phyloP scores from a whole-genome alignment of 2,797 vertebrate species.

The Pseudotriccus pelzelni region DNA sequence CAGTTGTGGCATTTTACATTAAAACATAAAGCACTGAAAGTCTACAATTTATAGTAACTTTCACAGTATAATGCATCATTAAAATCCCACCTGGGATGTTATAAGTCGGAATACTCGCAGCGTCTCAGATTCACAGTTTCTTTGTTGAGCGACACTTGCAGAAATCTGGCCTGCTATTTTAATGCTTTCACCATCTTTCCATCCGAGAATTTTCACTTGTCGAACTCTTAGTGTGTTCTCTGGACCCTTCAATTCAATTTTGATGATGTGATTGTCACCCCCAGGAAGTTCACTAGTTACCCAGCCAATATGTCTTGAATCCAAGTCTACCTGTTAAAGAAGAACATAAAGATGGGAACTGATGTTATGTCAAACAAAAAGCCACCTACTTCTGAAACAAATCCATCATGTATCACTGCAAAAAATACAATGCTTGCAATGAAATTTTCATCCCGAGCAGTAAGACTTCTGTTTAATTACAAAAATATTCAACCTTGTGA shows the following conservation, averaged over 20 bases:
- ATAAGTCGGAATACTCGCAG: constrained; percentile 95
- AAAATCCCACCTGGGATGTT: constrained; percentile 90
- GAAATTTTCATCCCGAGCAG: neutral
- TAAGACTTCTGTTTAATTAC: neutral
- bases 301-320: constrained; percentile 99
- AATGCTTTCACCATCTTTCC: constrained; percentile 97
- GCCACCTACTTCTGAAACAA: neutral
- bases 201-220: constrained; percentile 96
- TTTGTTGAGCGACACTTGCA: constrained; percentile 95
- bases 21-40: neutral
- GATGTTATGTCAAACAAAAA: neutral
- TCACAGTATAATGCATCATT: neutral
- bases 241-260: constrained; percentile 96
- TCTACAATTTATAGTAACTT: neutral
- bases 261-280: constrained; percentile 95
- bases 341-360: constrained; percentile 42
- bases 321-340: constrained; percentile 88
- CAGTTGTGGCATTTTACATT: neutral
- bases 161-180: constrained; percentile 97
- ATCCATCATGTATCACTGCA: neutral
- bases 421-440: neutral
- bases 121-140: constrained; percentile 97
- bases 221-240: constrained; percentile 98
- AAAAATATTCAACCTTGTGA: neutral
- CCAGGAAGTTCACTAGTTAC: constrained; percentile 97